These are phyloP conservation scores for Stigmatopora argus DNA, from an alignment of 2,113 vertebrate species.

Conservation along the genomic window DNA sequence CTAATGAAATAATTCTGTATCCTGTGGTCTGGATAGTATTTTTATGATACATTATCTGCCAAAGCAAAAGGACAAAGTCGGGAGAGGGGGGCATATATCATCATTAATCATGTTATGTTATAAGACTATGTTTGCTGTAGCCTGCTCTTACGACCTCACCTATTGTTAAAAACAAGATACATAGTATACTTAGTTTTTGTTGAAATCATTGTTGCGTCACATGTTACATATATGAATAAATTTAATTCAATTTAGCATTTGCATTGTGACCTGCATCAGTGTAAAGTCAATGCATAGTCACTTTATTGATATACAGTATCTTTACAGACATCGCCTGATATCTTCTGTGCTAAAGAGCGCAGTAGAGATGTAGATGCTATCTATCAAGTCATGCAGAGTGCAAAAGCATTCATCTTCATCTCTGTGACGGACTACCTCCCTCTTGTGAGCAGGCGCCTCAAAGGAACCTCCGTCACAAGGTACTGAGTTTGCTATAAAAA, in stretches of 20 bases:
- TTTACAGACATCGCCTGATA: constrained; percentile 58
- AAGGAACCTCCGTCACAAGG: constrained; percentile 53
- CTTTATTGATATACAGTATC: constrained; percentile 10
- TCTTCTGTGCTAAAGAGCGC: constrained; percentile 61
- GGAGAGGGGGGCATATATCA: constrained; percentile 21
- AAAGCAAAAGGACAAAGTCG: constrained; percentile 12
- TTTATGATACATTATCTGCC: constrained; percentile 28
- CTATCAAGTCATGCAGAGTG: constrained; percentile 58
- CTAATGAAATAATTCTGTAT: constrained; percentile 2
- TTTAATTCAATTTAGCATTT: background rate
- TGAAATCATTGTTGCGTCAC: constrained; percentile 1
- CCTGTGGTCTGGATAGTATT: constrained; percentile 1
- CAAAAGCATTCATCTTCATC: constrained; percentile 57
- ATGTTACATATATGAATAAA: background rate
- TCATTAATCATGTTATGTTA: constrained; percentile 27
- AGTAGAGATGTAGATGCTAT: constrained; percentile 62
- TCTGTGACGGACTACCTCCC: constrained; percentile 68
- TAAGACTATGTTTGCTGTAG: constrained; percentile 23
- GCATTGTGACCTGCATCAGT: background rate
- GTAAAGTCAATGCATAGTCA: background rate
- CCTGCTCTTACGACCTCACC: constrained; percentile 7
- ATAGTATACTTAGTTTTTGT: background rate
- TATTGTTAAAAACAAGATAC: constrained; percentile 2
- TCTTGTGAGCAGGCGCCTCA: constrained; percentile 47
- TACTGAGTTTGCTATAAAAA: constrained; percentile 16